phyloP scores from a whole-genome alignment of 2,113 vertebrate genomes.

The Sprattus sprattus region DNA sequence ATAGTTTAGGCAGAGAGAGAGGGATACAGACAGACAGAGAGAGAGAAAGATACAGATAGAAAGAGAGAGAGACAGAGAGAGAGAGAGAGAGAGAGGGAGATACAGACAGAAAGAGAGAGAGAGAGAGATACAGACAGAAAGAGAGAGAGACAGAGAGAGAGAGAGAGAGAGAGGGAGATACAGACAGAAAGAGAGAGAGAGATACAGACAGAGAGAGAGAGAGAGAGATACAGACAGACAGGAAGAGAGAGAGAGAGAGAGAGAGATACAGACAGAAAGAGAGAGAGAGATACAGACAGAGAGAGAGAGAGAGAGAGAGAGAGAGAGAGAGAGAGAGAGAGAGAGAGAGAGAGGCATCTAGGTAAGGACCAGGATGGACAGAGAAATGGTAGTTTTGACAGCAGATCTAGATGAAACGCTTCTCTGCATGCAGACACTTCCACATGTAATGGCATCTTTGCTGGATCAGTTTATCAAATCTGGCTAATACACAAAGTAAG shows the following conservation, averaged over 20 bases:
- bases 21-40: conserved; percentile 30
- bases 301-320: conserved; percentile 34
- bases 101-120: conserved; percentile 12
- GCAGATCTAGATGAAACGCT: background rate
- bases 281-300: conserved; percentile 15
- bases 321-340: conserved; percentile 20
- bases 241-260: conserved; percentile 17
- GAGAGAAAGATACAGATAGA: conserved; percentile 22
- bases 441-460: conserved; percentile 35
- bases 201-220: conserved; percentile 31
- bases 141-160: conserved; percentile 1
- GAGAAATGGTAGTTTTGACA: background rate
- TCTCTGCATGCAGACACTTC: background rate
- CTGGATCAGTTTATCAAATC: background rate
- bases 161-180: conserved; percentile 13
- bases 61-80: conserved; percentile 17
- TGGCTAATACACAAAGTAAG: conserved; percentile 23
- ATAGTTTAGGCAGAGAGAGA: conserved; percentile 24
- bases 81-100: conserved; percentile 20
- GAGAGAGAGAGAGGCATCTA: background rate
- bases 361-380: background rate
- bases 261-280: background rate
- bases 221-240: conserved; percentile 24
- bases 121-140: background rate
- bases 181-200: background rate